Conservation (phyloP, 2,797 vertebrate species). For the Cephalopachus bancanus region DNA sequence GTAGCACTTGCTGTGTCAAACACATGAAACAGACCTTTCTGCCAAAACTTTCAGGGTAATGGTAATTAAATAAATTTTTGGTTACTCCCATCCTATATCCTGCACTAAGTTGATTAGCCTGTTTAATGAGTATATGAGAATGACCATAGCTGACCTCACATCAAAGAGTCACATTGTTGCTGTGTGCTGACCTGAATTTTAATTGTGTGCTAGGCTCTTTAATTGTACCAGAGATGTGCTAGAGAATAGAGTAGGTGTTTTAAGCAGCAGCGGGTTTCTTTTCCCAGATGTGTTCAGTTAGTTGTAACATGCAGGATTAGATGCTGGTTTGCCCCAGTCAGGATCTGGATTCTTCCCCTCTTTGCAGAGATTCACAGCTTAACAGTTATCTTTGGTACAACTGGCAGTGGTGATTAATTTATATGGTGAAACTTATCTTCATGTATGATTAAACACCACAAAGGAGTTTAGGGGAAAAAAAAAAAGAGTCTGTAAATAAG, state of each 20-base stretch:
- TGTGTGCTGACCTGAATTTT: slow-evolving; percentile 95
- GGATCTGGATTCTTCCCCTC: background rate
- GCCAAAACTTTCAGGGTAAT: slow-evolving; percentile 60
- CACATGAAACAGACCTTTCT: slow-evolving; percentile 56
- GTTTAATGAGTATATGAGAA: slow-evolving; percentile 94
- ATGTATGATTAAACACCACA: slow-evolving; percentile 52
- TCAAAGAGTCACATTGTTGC: slow-evolving; percentile 94
- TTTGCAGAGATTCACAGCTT: slow-evolving; percentile 54
- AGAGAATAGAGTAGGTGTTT: slow-evolving; percentile 80
- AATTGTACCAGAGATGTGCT: slow-evolving; percentile 92
- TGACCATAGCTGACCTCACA: slow-evolving; percentile 94
- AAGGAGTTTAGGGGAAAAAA: slow-evolving; percentile 53
- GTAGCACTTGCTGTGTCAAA: background rate
- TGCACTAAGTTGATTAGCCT: slow-evolving; percentile 88
- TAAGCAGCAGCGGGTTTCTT: slow-evolving; percentile 73
- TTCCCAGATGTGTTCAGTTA: slow-evolving; percentile 83
- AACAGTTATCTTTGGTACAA: background rate
- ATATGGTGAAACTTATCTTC: slow-evolving; percentile 63
- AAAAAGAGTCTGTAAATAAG: slow-evolving; percentile 78
- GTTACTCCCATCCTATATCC: slow-evolving; percentile 84
- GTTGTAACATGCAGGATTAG: background rate
- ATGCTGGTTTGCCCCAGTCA: slow-evolving; percentile 13
- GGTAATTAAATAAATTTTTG: slow-evolving; percentile 86
- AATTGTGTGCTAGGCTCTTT: slow-evolving; percentile 92
- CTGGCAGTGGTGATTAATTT: slow-evolving; percentile 33